Evolutionary conservation across 1,140 invertebrate species (phyloP).

Genomic region (Lordiphosa mommai): DNA sequence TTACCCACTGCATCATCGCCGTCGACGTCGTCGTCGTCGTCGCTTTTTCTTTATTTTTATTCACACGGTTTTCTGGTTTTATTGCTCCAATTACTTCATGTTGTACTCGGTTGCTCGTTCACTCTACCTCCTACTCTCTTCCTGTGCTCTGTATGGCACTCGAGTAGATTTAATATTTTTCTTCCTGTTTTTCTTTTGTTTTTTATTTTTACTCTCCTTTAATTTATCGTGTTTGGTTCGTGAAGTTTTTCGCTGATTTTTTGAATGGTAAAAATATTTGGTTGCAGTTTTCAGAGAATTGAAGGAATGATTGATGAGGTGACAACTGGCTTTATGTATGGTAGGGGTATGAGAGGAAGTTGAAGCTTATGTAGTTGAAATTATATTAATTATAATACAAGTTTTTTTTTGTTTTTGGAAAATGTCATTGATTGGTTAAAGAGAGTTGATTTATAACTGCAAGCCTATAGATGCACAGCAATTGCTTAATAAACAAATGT

Average conservation of each 20-base stretch:
- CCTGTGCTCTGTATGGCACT: slow-evolving; percentile 23
- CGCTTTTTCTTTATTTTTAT: slow-evolving; percentile 54
- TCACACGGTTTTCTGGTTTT: slow-evolving; percentile 65
- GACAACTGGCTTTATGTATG: too few relatives aligned
- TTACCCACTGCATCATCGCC: slow-evolving; percentile 21
- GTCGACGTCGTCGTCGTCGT: slow-evolving; percentile 11
- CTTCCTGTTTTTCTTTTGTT: slow-evolving; percentile 7
- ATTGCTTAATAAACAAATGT: too few relatives aligned
- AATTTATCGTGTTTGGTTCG: slow-evolving; percentile 22
- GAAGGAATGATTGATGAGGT: too few relatives aligned
- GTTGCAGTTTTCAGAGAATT: too few relatives aligned
- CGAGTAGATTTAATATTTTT: slow-evolving; percentile 55
- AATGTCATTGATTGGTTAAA: too few relatives aligned
- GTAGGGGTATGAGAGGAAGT: too few relatives aligned
- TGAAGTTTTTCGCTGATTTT: slow-evolving; percentile 11
- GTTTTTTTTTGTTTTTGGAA: too few relatives aligned
- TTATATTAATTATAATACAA: too few relatives aligned
- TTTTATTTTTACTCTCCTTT: slow-evolving; percentile 13
- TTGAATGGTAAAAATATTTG: background rate
- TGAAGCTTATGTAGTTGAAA: too few relatives aligned
- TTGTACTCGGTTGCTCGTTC: slow-evolving; percentile 28
- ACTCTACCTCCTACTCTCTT: background rate
- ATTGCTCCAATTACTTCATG: slow-evolving; percentile 73
- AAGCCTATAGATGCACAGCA: too few relatives aligned
- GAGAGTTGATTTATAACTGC: too few relatives aligned